These are phyloP conservation scores for Onychomys leucogaster DNA, from an alignment of 2,797 vertebrate genomes.

Conservation along the genomic window DNA sequence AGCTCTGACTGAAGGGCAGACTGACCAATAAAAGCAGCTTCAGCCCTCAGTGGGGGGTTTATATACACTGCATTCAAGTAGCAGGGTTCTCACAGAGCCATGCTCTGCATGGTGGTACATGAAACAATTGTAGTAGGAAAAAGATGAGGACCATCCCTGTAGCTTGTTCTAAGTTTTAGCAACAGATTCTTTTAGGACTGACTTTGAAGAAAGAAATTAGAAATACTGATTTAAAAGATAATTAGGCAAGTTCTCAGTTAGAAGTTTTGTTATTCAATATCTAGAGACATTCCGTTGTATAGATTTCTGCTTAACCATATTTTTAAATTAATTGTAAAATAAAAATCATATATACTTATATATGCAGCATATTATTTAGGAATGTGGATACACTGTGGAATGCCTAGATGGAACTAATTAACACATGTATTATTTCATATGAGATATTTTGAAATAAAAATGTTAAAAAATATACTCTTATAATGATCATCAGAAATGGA, in stretches of 20 bases:
- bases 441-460: neutral
- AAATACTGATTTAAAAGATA: constrained; percentile 33
- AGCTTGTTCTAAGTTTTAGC: no score
- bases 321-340: neutral
- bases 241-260: neutral
- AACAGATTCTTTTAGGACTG: neutral
- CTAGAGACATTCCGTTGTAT: neutral
- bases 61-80: neutral
- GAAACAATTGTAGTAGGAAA: neutral
- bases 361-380: neutral
- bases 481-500: neutral
- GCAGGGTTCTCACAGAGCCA: neutral
- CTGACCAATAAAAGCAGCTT: neutral
- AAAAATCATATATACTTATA: neutral
- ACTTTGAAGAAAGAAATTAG: constrained; percentile 1
- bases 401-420: neutral
- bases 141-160: no score
- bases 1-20: neutral
- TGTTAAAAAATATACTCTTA: neutral
- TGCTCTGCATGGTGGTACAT: neutral
- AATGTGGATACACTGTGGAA: neutral
- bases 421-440: neutral
- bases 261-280: neutral
- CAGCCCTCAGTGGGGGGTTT: neutral
- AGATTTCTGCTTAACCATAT: neutral